Conservation (phyloP, 2,797 vertebrate species). For the Crax fasciolata region DNA sequence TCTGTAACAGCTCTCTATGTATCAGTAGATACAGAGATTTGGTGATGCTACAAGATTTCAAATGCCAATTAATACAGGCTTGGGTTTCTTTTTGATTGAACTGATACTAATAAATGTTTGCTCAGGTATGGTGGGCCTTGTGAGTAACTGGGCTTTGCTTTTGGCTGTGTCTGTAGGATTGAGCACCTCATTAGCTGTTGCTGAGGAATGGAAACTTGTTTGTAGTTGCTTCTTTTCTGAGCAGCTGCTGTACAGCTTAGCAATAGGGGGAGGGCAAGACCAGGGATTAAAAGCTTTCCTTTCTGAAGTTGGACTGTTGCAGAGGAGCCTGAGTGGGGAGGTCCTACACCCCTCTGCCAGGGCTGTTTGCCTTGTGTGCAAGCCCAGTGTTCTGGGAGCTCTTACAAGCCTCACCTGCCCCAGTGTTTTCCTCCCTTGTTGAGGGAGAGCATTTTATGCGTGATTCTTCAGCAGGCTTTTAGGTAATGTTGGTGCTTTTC, state of each 20-base stretch:
- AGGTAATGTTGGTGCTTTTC: neutral
- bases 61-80: neutral
- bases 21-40: neutral
- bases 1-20: neutral
- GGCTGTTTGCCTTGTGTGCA: neutral
- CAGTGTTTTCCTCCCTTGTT: neutral
- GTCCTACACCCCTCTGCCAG: neutral
- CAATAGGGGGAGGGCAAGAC: neutral
- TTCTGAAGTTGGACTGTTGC: neutral
- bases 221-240: neutral
- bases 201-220: neutral
- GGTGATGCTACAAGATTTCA: neutral
- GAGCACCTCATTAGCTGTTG: neutral
- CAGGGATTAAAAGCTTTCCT: neutral
- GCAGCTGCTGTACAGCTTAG: neutral
- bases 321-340: neutral
- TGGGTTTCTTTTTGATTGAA: neutral
- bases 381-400: neutral
- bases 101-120: neutral
- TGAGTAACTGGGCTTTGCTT: neutral
- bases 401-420: neutral
- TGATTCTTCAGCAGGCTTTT: neutral
- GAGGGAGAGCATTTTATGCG: neutral
- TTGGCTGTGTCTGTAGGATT: neutral
- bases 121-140: neutral